Percentiles rank a stretch among this genome's conserved stretches.
phyloP scores from a whole-genome alignment of 1,140 invertebrate species.

The Aculops lycopersici region DNA sequence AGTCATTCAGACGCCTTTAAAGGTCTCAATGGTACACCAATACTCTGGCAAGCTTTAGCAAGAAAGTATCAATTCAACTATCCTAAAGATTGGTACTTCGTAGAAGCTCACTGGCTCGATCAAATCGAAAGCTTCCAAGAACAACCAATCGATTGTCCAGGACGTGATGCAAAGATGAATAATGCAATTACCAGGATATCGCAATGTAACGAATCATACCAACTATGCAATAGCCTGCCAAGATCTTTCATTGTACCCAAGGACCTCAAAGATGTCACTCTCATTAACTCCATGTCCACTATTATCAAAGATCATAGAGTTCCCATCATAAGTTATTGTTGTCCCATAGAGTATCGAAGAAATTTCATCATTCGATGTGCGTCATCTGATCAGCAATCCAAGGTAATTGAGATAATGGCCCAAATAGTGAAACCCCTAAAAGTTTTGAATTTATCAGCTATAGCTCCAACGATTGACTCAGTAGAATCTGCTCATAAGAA shows the following conservation, averaged over 20 bases:
- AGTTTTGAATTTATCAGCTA: conserved; percentile 1
- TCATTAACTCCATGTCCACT: conserved; percentile 1
- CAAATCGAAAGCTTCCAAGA: not conserved
- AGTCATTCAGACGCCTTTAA: no score
- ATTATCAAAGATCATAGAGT: conserved; percentile 4
- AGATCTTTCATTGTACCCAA: conserved; percentile 4
- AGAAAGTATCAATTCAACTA: not conserved
- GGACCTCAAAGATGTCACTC: conserved; percentile 2
- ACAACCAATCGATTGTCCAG: not conserved
- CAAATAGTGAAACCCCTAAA: conserved; percentile 5
- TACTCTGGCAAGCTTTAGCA: conserved; percentile 2
- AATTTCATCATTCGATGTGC: not conserved
- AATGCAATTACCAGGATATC: not conserved
- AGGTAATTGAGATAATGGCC: not conserved
- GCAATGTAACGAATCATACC: conserved; percentile 7
- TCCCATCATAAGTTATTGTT: conserved; percentile 6
- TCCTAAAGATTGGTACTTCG: conserved; percentile 6
- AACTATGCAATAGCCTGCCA: conserved; percentile 5
- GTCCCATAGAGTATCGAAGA: not conserved
- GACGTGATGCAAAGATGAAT: not conserved
- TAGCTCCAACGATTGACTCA: not conserved
- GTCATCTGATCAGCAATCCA: not conserved
- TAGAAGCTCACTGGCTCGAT: conserved; percentile 4
- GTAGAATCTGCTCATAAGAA: conserved; percentile 3
- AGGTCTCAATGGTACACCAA: no score